These are phyloP conservation scores for Ornithorhynchus anatinus DNA, from an alignment of 2,113 vertebrate genomes.

Conservation along the genomic window DNA sequence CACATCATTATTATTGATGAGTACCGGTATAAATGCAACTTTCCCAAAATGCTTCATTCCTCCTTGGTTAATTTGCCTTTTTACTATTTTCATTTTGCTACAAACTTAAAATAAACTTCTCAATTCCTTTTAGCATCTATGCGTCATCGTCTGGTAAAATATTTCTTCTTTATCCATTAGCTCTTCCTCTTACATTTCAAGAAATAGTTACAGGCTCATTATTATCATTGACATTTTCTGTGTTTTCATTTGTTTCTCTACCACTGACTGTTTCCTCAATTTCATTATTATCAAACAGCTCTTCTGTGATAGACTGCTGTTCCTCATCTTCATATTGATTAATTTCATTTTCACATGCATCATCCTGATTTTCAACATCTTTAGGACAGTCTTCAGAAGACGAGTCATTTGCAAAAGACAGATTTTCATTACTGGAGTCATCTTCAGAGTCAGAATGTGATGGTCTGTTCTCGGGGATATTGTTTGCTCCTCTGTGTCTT, in stretches of 20 bases:
- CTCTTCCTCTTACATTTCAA: constrained; percentile 59
- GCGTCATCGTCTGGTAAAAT: constrained; percentile 22
- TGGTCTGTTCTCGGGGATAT: constrained; percentile 72
- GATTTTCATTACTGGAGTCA: constrained; percentile 74
- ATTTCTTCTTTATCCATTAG: constrained; percentile 51
- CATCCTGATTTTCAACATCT: constrained; percentile 73
- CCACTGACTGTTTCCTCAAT: constrained; percentile 62
- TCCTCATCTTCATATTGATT: constrained; percentile 76
- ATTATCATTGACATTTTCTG: constrained; percentile 66
- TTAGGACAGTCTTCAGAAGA: constrained; percentile 68
- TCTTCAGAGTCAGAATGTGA: constrained; percentile 69
- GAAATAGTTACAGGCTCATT: constrained; percentile 59
- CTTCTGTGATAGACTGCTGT: constrained; percentile 71
- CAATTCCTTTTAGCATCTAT: constrained; percentile 14
- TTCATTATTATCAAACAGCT: constrained; percentile 74
- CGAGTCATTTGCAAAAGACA: constrained; percentile 73
- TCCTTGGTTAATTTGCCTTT: neutral
- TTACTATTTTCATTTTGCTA: constrained; percentile 36
- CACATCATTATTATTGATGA: neutral
- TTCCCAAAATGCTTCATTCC: neutral
- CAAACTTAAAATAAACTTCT: constrained; percentile 15
- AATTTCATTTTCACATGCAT: constrained; percentile 78
- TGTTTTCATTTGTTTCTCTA: constrained; percentile 70
- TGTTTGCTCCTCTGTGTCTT: constrained; percentile 72
- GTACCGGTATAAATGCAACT: neutral